Evolutionary conservation across 2,888 invertebrate genomes (phyloP).

Genomic region (Spilosoma lubricipeda): DNA sequence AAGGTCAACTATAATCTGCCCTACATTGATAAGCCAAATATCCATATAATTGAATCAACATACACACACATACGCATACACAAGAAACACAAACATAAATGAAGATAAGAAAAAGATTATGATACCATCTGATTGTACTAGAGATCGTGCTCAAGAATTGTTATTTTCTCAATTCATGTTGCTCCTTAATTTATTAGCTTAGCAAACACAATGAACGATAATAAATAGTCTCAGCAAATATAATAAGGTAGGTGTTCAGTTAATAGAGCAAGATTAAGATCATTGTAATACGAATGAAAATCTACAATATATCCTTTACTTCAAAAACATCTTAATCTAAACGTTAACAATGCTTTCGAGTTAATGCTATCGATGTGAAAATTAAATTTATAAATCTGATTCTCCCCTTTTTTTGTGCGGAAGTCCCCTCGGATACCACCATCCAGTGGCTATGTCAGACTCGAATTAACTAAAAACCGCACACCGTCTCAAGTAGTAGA

Average conservation of each 20-base stretch:
- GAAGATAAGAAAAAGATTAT: slow-evolving; percentile 1
- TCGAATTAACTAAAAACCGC: no score
- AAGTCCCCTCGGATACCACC: no score
- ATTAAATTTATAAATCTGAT: not conserved
- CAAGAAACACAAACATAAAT: slow-evolving; percentile 9
- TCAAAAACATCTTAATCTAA: not conserved
- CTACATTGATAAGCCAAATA: slow-evolving; percentile 2
- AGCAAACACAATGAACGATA: slow-evolving; percentile 21
- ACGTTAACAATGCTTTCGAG: not conserved
- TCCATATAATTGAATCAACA: slow-evolving; percentile 1
- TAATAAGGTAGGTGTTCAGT: slow-evolving; percentile 13
- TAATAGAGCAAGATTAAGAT: not conserved
- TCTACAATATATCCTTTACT: not conserved
- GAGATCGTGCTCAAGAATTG: slow-evolving; percentile 14
- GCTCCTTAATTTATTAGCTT: slow-evolving; percentile 28
- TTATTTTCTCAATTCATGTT: slow-evolving; percentile 21
- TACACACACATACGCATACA: not conserved
- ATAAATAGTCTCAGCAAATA: slow-evolving; percentile 26
- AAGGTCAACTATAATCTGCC: not conserved
- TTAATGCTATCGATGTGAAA: not conserved
- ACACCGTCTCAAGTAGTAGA: no score
- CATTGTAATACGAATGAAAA: no score
- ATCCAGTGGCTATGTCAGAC: no score
- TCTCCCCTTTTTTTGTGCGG: no score
- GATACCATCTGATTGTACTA: slow-evolving; percentile 4